Base-by-base conservation (phyloP, 2,888 invertebrate genomes). In the Cephus rjabovi region DNA sequence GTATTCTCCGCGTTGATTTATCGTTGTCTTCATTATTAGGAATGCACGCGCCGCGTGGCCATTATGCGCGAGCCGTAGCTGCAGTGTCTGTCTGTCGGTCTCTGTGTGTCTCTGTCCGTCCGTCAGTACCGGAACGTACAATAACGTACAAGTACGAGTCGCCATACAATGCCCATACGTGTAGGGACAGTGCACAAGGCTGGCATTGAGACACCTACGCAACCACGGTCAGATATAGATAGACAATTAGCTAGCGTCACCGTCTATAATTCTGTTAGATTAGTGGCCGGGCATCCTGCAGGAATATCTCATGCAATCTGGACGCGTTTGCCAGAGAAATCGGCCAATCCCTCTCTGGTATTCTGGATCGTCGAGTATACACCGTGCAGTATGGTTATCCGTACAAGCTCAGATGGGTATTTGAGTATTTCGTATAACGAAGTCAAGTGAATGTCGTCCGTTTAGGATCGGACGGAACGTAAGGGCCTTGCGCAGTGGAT, bases 1-100 rank as follows among this genome's bases (percentile, higher is more conserved):
- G 89, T 90, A 91, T 91, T 90, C 91, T 90, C 88, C 87, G 84
- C 87, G 89, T 91, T 91, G 91, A 91, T 91, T 91, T 91, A 91
- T 91, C 90, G 91, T 89, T 90, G 91, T 91, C 91, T 91, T 91
- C 91, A 90, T 91, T 91, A 91, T 91, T 91, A 91, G 91, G 91
- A 91, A 91, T 91, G 91, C 91, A 90, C 89, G 89, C 87, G 87
- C 87, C 85, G 87, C 85, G 85, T 82, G 85, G 86, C 87, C 86
- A 88, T 89, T 88, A 89, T 88, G 84, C 81, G 81, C 79, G 81
- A 80, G 76, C 75, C 76, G 77, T 82, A 82, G 82, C 81, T 80
- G 81, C 82, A 79, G 82, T 81, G 83, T 74, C 73, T 68, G 68
- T 81, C 82, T 83, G 83, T 82, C 88, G 87, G 87, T 88, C 86